Evolutionary conservation across 2,113 vertebrate species (phyloP).

Genomic region (Thamnophis sirtalis): DNA sequence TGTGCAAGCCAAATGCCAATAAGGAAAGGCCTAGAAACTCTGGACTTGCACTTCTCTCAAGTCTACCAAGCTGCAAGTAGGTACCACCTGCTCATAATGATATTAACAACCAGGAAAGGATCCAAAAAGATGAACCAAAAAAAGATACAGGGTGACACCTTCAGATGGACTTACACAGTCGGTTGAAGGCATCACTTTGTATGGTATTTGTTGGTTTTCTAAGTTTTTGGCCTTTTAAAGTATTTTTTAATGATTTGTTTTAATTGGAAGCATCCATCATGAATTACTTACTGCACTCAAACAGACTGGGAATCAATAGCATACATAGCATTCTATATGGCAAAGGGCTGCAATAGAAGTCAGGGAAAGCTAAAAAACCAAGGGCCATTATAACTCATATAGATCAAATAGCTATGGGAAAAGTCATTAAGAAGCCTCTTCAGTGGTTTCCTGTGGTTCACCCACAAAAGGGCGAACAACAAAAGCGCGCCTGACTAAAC

Average conservation of each 20-base stretch:
- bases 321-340: neutral
- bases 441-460: too few species aligned
- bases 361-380: constrained; percentile 32
- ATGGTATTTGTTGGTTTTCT: neutral
- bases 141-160: neutral
- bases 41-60: neutral
- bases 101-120: neutral
- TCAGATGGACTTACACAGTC: neutral
- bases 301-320: neutral
- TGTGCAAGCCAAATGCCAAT: neutral
- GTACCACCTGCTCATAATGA: neutral
- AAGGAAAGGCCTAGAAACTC: neutral
- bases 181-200: neutral
- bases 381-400: constrained; percentile 14
- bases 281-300: neutral
- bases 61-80: neutral
- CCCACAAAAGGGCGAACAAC: too few species aligned
- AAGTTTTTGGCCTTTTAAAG: neutral
- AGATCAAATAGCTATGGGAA: constrained; percentile 26
- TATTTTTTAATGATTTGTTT: neutral
- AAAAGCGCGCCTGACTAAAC: too few species aligned
- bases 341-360: neutral
- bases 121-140: neutral
- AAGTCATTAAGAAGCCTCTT: constrained; percentile 27
- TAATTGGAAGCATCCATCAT: neutral